phyloP scores from a whole-genome alignment of 2,113 vertebrate genomes.

The Tragulus kanchil region DNA sequence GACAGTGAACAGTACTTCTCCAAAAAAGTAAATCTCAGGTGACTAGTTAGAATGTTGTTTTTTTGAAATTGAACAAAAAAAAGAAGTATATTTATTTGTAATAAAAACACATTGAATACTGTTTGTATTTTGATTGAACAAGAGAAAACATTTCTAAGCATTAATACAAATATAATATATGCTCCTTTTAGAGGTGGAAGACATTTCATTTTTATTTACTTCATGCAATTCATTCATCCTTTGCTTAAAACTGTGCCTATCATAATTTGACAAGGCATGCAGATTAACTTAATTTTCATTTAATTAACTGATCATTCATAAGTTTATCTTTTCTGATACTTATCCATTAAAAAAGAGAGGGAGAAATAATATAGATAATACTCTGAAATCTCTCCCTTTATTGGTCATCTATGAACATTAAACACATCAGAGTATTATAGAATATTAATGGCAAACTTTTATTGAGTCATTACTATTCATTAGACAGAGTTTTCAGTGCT shows the following conservation, averaged over 20 bases:
- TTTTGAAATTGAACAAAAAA: no score
- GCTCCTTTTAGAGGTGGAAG: neutral
- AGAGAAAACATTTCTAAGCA: neutral
- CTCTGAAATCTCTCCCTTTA: neutral
- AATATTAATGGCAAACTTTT: neutral
- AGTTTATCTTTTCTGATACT: neutral
- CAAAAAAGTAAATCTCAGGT: no score
- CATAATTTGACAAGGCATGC: neutral
- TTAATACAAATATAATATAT: constrained; percentile 6
- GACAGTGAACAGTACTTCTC: neutral
- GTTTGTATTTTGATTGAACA: neutral
- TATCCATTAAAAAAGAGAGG: neutral
- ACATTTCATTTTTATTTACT: constrained; percentile 11
- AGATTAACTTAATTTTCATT: neutral
- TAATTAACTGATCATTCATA: constrained; percentile 7
- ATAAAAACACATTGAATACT: neutral
- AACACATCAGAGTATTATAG: neutral
- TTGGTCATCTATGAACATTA: neutral
- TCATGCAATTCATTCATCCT: neutral
- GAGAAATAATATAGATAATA: neutral
- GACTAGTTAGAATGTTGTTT: no score
- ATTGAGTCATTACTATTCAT: neutral
- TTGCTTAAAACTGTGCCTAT: neutral
- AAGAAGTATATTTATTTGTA: neutral
- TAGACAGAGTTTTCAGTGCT: neutral